Evolutionary conservation across 2,888 invertebrate genomes (phyloP).

Genomic region (Drosophila hamatofila): DNA sequence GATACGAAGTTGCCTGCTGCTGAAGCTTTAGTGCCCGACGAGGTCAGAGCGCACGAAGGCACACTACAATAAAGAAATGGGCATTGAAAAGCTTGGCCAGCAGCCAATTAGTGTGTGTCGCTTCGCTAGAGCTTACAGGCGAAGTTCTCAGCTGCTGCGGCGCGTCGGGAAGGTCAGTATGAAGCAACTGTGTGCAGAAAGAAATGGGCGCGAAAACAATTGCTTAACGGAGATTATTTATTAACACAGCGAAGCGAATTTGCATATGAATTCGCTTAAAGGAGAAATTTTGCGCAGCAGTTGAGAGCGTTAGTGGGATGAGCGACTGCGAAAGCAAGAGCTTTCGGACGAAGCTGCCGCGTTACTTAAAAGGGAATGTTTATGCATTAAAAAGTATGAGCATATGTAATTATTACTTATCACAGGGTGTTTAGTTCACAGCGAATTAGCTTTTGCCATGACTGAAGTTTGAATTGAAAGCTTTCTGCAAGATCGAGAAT

Average conservation of each 20-base stretch:
- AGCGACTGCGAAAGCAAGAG: background rate
- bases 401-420: background rate
- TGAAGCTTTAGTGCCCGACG: constrained; percentile 54
- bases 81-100: constrained; percentile 34
- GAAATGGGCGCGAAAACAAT: constrained; percentile 1
- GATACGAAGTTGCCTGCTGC: constrained; percentile 26
- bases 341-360: background rate
- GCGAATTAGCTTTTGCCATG: background rate
- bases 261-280: background rate
- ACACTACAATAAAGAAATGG: constrained; percentile 23
- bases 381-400: background rate
- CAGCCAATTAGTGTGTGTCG: constrained; percentile 23
- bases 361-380: background rate
- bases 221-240: background rate
- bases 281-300: background rate
- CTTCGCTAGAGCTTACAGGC: constrained; percentile 33
- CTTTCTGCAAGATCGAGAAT: background rate
- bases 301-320: background rate
- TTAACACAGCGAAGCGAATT: background rate
- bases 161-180: background rate
- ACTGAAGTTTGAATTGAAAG: background rate
- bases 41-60: constrained; percentile 70
- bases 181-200: constrained; percentile 6
- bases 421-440: background rate
- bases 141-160: constrained; percentile 6